Evolutionary conservation across 2,888 invertebrate species (phyloP), one percentile per base, ranked within the genome.

Genomic region (Pristionchus maxplancki): DNA sequence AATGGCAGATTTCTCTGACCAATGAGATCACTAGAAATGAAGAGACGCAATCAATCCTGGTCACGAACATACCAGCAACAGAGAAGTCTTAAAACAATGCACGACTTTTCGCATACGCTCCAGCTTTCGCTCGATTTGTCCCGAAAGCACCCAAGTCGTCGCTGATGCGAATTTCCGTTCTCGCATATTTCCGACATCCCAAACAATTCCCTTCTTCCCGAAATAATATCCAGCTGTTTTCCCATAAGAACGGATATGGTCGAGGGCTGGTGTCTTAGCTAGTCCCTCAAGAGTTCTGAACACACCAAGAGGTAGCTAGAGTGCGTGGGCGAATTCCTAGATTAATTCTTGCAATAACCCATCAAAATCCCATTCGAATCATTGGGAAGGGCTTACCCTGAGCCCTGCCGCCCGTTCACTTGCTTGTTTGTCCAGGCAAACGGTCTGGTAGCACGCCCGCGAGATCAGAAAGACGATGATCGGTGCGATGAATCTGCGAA

Each of bases 401-500:
- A 94, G 87, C 87, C 93, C 94, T 0, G 94, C 93, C n/a, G 94
- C 94, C 74, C 91, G 88, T 78, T 94, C 92, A 53, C 92, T 92
- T n/a, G 88, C 89, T 17, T 89, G 89, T 87, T 93, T 93, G 89
- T 93, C 92, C 44, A 94, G 90, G 88, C 94, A 94, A 13, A 94
- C 92, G 8, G 94, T 94, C 44, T 94, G 91, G 82, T 94, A 94
- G 88, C 94, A 94, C 17, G 94, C 94, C 34, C 94, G 91, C 82
- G 93, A 93, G 85, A 94, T 94, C 24, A 94, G 89, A 78, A 94
- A 92, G 17, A 94, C 94, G 84, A 93, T 93, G 88, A 93, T 93
- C 15, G 93, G 93, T 28, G 93, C 93, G 86, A 93, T 91, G 90
- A 94, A 94, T 89, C 92, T 92, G 88, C 31, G 28, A 71, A 71